These are phyloP conservation scores for Drosophila kanapiae DNA, from an alignment of 1,140 invertebrate species.

Conservation along the genomic window DNA sequence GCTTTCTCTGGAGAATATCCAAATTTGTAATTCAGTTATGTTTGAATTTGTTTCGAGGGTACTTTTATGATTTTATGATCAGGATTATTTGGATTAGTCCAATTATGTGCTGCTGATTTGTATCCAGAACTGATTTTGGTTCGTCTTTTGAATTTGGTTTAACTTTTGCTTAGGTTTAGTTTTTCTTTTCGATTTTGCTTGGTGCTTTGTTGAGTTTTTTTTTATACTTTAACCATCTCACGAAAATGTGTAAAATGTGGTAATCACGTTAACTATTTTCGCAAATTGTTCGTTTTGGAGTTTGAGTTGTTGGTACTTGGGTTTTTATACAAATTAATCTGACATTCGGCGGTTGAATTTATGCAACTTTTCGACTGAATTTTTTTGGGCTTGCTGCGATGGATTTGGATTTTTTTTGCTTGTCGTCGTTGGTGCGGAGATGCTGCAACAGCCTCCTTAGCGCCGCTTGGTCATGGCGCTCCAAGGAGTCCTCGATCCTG, in stretches of 20 bases:
- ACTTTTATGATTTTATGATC: constrained; percentile 18
- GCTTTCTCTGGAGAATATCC: constrained; percentile 22
- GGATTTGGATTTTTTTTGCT: constrained; percentile 19
- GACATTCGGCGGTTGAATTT: constrained; percentile 76
- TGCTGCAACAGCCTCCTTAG: constrained; percentile 70
- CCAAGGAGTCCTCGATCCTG: constrained; percentile 54
- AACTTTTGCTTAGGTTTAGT: constrained; percentile 28
- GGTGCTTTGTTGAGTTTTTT: constrained; percentile 45
- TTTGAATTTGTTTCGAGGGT: constrained; percentile 5
- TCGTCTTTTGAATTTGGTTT: constrained; percentile 34
- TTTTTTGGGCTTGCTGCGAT: constrained; percentile 52
- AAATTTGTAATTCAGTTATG: constrained; percentile 14
- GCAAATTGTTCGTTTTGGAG: constrained; percentile 44
- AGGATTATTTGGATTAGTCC: constrained; percentile 10
- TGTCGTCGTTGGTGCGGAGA: constrained; percentile 28
- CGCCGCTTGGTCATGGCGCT: constrained; percentile 65
- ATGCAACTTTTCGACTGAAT: constrained; percentile 56
- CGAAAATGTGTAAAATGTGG: constrained; percentile 51
- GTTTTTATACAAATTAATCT: constrained; percentile 78
- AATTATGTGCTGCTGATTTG: constrained; percentile 19
- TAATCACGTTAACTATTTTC: constrained; percentile 45
- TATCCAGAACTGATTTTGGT: constrained; percentile 33
- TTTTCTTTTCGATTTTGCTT: constrained; percentile 21
- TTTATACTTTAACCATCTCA: constrained; percentile 66
- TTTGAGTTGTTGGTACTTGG: constrained; percentile 40